Conservation (phyloP, 2,797 vertebrate genomes). For the Notoglanidium macrostoma region DNA sequence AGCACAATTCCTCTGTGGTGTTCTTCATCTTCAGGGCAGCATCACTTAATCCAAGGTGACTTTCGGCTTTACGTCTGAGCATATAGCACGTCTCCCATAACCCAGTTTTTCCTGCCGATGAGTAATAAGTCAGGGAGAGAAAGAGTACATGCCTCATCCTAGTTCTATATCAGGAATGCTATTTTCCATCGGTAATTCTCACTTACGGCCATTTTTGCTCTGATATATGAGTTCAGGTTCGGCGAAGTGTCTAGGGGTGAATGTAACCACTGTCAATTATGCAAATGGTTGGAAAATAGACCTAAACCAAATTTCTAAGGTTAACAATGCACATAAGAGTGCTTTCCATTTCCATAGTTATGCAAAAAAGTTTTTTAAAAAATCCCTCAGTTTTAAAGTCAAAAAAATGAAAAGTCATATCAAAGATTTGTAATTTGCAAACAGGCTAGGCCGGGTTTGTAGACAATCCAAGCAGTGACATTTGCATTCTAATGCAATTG, state of each 20-base stretch:
- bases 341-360: slow-evolving; percentile 15
- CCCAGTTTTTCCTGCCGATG: slow-evolving; percentile 40
- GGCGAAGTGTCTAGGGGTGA: slow-evolving; percentile 1
- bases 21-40: slow-evolving; percentile 51
- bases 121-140: slow-evolving; percentile 35
- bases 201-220: slow-evolving; percentile 23
- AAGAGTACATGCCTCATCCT: slow-evolving; percentile 35
- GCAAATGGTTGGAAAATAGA: not conserved
- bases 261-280: slow-evolving; percentile 18
- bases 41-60: slow-evolving; percentile 58
- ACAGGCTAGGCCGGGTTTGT: not conserved
- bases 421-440: slow-evolving; percentile 7
- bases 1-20: slow-evolving; percentile 28
- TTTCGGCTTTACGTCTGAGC: slow-evolving; percentile 45
- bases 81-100: slow-evolving; percentile 32
- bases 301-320: not conserved
- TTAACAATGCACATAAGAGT: slow-evolving; percentile 4
- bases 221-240: slow-evolving; percentile 3
- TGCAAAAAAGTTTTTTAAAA: not conserved
- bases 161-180: slow-evolving; percentile 45
- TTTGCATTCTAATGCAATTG: slow-evolving; percentile 31
- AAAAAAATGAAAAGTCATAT: not conserved
- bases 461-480: slow-evolving; percentile 27
- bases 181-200: slow-evolving; percentile 46
- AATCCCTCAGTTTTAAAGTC: not conserved